phyloP scores from a whole-genome alignment of 2,113 vertebrate genomes.

The Eira barbara region DNA sequence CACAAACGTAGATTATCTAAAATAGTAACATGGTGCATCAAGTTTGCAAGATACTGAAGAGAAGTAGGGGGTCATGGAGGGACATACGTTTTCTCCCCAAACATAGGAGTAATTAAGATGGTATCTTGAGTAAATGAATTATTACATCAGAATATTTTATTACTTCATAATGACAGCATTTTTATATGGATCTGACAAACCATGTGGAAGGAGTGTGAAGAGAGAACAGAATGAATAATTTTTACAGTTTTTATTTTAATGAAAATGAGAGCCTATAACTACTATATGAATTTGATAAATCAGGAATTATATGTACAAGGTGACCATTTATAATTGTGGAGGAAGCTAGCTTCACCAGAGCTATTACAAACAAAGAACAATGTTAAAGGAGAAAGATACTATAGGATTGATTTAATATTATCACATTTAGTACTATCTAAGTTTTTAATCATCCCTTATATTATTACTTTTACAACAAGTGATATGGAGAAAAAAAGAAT shows the following conservation, averaged over 20 bases:
- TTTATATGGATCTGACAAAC: background rate
- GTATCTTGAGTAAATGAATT: background rate
- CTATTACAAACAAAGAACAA: background rate
- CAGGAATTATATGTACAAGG: background rate
- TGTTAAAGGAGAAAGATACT: background rate
- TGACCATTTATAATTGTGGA: background rate
- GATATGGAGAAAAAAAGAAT: background rate
- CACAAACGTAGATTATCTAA: background rate
- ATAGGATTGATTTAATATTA: background rate
- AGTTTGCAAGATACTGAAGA: background rate
- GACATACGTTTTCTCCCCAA: background rate
- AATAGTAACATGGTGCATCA: background rate
- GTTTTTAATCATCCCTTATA: background rate
- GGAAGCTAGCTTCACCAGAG: background rate
- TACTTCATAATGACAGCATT: background rate
- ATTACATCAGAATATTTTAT: background rate
- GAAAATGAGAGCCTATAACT: background rate
- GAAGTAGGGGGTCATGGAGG: accelerated
- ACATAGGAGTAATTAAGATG: background rate
- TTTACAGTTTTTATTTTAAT: background rate
- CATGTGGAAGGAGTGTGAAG: background rate
- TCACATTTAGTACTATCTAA: background rate
- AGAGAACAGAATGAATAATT: background rate
- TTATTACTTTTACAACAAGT: background rate
- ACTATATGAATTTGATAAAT: background rate